These are phyloP conservation scores for Lasioglossum vierecki DNA, from an alignment of 2,888 invertebrate genomes.

Conservation along the genomic window DNA sequence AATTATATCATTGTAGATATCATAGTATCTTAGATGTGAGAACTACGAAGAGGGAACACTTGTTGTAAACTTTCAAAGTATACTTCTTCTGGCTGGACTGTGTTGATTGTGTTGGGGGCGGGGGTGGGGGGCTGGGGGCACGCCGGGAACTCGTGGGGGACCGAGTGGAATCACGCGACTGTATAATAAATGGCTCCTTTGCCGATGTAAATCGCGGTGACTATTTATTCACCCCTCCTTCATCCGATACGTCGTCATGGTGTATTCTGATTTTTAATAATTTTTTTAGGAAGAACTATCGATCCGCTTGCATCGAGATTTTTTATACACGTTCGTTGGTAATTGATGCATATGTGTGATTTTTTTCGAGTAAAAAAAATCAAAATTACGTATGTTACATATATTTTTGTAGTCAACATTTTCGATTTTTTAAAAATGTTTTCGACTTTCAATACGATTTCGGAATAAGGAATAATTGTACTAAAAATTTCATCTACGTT, in stretches of 20 bases:
- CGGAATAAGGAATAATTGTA: too few species aligned
- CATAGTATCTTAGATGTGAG: slow-evolving; percentile 79
- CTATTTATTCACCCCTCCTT: neutral
- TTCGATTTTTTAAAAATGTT: too few species aligned
- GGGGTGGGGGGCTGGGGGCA: neutral
- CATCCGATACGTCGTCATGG: neutral
- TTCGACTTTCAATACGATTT: too few species aligned
- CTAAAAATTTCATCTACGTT: neutral
- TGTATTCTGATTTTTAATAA: too few species aligned
- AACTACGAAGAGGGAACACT: slow-evolving; percentile 61
- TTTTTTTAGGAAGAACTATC: neutral
- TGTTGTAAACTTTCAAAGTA: slow-evolving; percentile 58
- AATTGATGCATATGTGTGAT: neutral
- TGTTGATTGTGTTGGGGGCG: neutral
- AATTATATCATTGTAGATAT: slow-evolving; percentile 83
- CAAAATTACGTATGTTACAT: neutral
- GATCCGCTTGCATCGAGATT: neutral
- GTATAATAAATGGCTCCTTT: slow-evolving; percentile 57
- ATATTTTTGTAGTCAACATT: neutral
- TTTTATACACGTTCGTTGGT: neutral
- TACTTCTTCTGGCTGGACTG: slow-evolving; percentile 48
- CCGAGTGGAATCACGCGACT: slow-evolving; percentile 51
- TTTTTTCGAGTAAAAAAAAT: neutral
- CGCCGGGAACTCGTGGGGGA: slow-evolving; percentile 44
- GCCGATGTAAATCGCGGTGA: slow-evolving; percentile 34